phyloP scores from a whole-genome alignment of 2,888 invertebrate species.

The Spicauda simplicius region DNA sequence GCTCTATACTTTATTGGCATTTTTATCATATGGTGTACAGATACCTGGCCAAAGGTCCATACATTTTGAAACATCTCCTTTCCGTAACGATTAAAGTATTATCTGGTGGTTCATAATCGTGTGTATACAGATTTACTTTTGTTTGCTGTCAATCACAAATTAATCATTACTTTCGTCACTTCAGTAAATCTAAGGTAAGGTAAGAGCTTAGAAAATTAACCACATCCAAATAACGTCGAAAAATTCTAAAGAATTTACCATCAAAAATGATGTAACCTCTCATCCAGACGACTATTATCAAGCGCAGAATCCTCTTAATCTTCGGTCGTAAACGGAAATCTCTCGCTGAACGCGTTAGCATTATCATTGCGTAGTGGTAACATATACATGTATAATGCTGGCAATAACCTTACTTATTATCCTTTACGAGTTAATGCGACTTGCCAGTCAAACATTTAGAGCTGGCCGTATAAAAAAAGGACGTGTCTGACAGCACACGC shows the following conservation, averaged over 20 bases:
- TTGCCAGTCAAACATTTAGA: conserved; percentile 78
- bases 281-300: conserved; percentile 64
- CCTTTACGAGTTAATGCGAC: conserved; percentile 80
- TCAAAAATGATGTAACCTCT: conserved; percentile 67
- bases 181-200: neutral
- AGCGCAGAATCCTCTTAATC: conserved; percentile 76
- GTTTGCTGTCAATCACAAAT: conserved; percentile 28
- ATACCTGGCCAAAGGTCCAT: no score
- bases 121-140: conserved; percentile 11
- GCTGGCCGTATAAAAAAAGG: conserved; percentile 78
- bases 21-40: no score
- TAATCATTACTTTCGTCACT: conserved; percentile 25
- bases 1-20: no score
- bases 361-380: conserved; percentile 64
- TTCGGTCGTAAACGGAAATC: conserved; percentile 77
- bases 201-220: conserved; percentile 41
- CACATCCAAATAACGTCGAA: conserved; percentile 45
- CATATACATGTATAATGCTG: conserved; percentile 60
- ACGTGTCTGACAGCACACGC: conserved; percentile 60
- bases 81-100: conserved; percentile 3
- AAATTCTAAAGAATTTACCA: conserved; percentile 43
- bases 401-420: conserved; percentile 81
- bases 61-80: no score
- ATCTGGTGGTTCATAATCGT: conserved; percentile 6
- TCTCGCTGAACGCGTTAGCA: conserved; percentile 69